These are phyloP conservation scores for Enchytraeus crypticus DNA, from an alignment of 2,888 invertebrate species.

Conservation along the genomic window DNA sequence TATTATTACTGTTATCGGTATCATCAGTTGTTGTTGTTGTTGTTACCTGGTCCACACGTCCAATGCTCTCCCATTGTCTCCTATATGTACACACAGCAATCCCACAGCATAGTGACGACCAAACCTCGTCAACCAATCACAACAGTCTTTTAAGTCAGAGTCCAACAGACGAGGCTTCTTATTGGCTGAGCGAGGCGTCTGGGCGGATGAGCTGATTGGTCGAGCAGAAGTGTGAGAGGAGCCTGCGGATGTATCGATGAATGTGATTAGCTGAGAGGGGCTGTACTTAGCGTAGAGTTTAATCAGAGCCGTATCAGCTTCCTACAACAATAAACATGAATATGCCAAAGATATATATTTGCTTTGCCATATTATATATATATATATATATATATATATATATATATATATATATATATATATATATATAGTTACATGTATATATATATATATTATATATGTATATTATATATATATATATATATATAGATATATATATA, in stretches of 20 bases:
- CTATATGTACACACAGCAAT: conserved; percentile 45
- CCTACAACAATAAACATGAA: conserved; percentile 33
- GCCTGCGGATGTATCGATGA: no score
- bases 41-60: conserved; percentile 47
- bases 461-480: no score
- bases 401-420: not conserved
- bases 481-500: no score
- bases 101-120: conserved; percentile 48
- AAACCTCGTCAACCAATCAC: conserved; percentile 46
- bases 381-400: not conserved
- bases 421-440: no score
- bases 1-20: no score
- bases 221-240: no score
- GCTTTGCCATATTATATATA: not conserved
- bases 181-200: conserved; percentile 16
- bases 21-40: no score
- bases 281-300: conserved; percentile 48
- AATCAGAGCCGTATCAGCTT: conserved; percentile 49
- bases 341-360: not conserved
- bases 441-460: no score
- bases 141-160: conserved; percentile 47
- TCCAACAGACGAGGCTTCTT: not conserved
- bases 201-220: conserved; percentile 37
- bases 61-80: conserved; percentile 49
- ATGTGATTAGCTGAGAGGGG: conserved; percentile 39